Evolutionary conservation across 1,140 invertebrate species (phyloP).

Genomic region (Ectropis grisescens): DNA sequence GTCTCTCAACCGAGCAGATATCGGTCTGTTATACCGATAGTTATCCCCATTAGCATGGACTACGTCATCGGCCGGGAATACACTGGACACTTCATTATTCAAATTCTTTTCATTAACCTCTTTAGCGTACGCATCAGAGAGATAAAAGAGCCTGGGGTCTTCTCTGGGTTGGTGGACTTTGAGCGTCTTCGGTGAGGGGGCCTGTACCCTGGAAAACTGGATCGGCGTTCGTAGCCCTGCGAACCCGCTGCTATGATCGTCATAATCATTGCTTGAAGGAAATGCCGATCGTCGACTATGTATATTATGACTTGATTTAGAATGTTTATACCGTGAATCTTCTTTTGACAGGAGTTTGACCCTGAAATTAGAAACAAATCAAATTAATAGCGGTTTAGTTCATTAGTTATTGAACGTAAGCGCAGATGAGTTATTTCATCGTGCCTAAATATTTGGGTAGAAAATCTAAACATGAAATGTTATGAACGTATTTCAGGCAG

Average conservation of each 20-base stretch:
- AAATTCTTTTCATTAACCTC: conserved; percentile 33
- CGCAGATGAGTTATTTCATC: too few species aligned
- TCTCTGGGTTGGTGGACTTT: conserved; percentile 43
- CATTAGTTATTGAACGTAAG: too few species aligned
- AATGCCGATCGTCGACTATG: conserved; percentile 16
- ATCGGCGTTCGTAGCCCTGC: conserved; percentile 16
- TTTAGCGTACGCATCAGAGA: conserved; percentile 49
- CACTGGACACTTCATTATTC: conserved; percentile 30
- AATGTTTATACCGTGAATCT: conserved; percentile 2
- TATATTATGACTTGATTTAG: conserved; percentile 6
- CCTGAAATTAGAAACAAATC: conserved; percentile 14
- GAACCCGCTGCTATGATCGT: conserved; percentile 40
- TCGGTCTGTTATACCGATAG: conserved; percentile 6
- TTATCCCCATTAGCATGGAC: conserved; percentile 20
- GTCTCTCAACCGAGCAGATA: conserved; percentile 15
- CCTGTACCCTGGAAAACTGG: conserved; percentile 19
- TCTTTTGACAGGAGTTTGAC: conserved; percentile 16
- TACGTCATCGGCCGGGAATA: conserved; percentile 42
- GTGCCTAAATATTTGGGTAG: too few species aligned
- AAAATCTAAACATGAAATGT: too few species aligned
- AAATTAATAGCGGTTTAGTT: too few species aligned
- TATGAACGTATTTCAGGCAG: too few species aligned
- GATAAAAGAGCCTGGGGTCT: conserved; percentile 54
- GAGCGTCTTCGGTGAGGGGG: conserved; percentile 20
- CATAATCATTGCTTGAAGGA: conserved; percentile 36